Conservation (phyloP, 2,113 vertebrate genomes). For the Myotis davidii region DNA sequence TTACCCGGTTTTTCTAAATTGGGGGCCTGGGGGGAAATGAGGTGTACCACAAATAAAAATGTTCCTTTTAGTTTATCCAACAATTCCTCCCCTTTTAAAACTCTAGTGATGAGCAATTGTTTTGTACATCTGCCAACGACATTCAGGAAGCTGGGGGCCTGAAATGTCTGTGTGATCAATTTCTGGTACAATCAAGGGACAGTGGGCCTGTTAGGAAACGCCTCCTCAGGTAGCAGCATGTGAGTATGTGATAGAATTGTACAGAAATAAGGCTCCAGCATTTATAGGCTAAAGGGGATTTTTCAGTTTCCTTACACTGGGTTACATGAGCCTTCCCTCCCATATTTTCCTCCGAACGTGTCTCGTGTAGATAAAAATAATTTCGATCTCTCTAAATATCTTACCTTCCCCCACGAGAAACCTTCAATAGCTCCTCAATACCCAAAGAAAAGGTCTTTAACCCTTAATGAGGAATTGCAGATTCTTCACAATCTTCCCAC, state of each 20-base stretch:
- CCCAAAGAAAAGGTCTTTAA: neutral
- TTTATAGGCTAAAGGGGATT: neutral
- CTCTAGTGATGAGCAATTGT: neutral
- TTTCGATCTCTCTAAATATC: neutral
- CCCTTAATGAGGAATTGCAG: neutral
- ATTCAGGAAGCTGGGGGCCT: neutral
- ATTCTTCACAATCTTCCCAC: neutral
- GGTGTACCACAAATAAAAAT: neutral
- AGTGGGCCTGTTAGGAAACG: neutral
- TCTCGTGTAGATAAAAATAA: neutral
- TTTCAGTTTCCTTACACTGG: neutral
- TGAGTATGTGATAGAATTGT: neutral
- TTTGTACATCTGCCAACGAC: neutral
- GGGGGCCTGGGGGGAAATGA: neutral
- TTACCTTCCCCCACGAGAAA: neutral
- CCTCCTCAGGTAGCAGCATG: neutral
- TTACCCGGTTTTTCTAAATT: neutral
- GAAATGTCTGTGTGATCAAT: neutral
- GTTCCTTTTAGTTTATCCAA: neutral
- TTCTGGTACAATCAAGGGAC: neutral
- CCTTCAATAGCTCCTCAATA: neutral
- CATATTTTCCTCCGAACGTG: neutral
- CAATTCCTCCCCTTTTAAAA: neutral
- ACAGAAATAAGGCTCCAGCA: neutral
- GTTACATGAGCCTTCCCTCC: neutral